Conservation (phyloP, 2,797 vertebrate genomes). For the Merluccius polli region DNA sequence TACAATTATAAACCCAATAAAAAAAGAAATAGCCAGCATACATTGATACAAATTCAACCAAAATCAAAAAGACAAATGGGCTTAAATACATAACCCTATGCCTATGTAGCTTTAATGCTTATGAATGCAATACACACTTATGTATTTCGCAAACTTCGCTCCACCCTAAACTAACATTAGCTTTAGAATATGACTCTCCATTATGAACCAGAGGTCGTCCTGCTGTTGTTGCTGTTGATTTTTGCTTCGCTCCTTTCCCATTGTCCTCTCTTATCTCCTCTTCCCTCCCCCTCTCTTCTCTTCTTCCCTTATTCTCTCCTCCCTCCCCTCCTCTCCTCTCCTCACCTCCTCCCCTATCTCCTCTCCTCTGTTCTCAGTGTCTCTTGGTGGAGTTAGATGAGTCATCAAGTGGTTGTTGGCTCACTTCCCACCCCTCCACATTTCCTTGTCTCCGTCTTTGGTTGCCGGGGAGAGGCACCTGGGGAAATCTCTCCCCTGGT, state of each 20-base stretch:
- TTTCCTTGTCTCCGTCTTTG: constrained; percentile 46
- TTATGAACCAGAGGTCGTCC: constrained; percentile 13
- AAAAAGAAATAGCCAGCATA: no score
- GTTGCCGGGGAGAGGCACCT: constrained; percentile 64
- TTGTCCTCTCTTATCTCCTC: background rate
- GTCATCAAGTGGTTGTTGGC: constrained; percentile 51
- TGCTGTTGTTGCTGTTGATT: background rate
- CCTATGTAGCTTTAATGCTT: background rate
- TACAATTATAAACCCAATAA: no score
- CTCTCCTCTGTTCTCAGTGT: constrained; percentile 16
- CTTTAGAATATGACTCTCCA: constrained; percentile 39
- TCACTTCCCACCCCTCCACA: constrained; percentile 51
- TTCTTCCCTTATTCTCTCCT: background rate
- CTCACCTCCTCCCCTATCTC: constrained; percentile 18
- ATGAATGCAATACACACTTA: background rate
- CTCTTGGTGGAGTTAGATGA: constrained; percentile 33
- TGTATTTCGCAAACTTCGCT: constrained; percentile 15
- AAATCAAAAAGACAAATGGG: no score
- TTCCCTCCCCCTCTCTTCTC: background rate
- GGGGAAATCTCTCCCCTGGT: constrained; percentile 31
- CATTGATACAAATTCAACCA: no score
- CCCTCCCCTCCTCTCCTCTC: constrained; percentile 6
- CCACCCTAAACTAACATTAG: constrained; percentile 59
- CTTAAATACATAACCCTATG: background rate
- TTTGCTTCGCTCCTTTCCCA: constrained; percentile 4